Conservation (phyloP, 2,113 vertebrate species). For the Tachycineta bicolor region DNA sequence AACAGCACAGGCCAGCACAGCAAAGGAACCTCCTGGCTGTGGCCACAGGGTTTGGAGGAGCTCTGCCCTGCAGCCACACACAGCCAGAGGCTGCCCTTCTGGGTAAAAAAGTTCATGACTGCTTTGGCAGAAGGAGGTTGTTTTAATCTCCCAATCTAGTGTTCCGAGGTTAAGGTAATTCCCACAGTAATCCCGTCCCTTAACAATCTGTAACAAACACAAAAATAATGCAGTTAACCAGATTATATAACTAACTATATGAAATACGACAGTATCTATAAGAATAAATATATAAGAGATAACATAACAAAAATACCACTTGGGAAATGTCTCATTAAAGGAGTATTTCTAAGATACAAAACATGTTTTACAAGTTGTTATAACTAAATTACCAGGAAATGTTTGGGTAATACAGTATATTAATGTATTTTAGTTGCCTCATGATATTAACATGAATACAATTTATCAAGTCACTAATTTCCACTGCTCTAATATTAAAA, state of each 20-base stretch:
- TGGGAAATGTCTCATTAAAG: background rate
- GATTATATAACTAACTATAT: background rate
- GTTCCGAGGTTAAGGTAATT: background rate
- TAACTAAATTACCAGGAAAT: background rate
- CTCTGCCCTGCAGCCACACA: background rate
- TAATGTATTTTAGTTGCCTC: background rate
- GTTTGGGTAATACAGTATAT: background rate
- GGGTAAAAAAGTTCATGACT: background rate
- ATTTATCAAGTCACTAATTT: background rate
- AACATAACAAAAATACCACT: background rate
- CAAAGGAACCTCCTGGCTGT: background rate
- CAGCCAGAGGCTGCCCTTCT: background rate
- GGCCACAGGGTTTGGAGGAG: background rate
- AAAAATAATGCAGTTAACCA: background rate
- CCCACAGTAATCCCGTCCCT: background rate
- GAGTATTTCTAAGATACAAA: background rate
- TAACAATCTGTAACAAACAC: background rate
- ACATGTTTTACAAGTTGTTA: rapidly evolving
- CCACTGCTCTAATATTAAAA: constrained; percentile 26
- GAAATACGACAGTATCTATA: background rate
- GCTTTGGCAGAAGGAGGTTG: background rate
- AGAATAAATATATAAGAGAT: background rate
- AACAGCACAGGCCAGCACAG: background rate
- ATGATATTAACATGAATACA: background rate
- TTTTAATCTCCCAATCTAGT: background rate